These are phyloP conservation scores for Axea sp. DNA, from an alignment of 2,888 invertebrate species.

Conservation along the genomic window DNA sequence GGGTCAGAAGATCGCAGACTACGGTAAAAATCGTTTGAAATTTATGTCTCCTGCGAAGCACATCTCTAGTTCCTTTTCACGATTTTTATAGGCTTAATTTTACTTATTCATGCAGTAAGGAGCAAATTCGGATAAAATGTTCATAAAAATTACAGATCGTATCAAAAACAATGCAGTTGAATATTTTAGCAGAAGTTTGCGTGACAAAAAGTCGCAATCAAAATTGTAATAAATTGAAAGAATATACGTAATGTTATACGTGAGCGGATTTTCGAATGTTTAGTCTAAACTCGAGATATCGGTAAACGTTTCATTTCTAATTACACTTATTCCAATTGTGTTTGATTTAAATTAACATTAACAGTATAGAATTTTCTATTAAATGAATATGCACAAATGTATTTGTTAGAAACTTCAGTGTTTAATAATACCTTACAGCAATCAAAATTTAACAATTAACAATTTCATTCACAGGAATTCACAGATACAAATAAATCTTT, in stretches of 20 bases:
- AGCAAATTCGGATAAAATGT: constrained; percentile 6
- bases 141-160: constrained; percentile 17
- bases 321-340: too few relatives aligned
- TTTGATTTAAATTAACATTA: too few relatives aligned
- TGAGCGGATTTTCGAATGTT: background rate
- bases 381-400: too few relatives aligned
- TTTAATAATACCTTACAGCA: too few relatives aligned
- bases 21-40: constrained; percentile 21
- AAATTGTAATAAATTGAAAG: background rate
- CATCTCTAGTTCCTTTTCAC: constrained; percentile 10
- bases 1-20: too few relatives aligned
- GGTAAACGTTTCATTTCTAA: too few relatives aligned
- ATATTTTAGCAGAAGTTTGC: constrained; percentile 21
- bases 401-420: too few relatives aligned
- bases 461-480: constrained; percentile 45
- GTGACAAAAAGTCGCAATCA: constrained; percentile 13
- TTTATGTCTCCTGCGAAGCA: constrained; percentile 1
- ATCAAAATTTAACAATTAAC: constrained; percentile 37
- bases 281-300: too few relatives aligned
- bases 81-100: constrained; percentile 16
- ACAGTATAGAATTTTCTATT: too few relatives aligned
- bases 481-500: constrained; percentile 53
- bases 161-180: constrained; percentile 6
- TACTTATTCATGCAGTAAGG: constrained; percentile 1
- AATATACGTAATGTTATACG: constrained; percentile 3